Evolutionary conservation across 2,888 invertebrate species (phyloP).

Genomic region (Schizotus pectinicornis): DNA sequence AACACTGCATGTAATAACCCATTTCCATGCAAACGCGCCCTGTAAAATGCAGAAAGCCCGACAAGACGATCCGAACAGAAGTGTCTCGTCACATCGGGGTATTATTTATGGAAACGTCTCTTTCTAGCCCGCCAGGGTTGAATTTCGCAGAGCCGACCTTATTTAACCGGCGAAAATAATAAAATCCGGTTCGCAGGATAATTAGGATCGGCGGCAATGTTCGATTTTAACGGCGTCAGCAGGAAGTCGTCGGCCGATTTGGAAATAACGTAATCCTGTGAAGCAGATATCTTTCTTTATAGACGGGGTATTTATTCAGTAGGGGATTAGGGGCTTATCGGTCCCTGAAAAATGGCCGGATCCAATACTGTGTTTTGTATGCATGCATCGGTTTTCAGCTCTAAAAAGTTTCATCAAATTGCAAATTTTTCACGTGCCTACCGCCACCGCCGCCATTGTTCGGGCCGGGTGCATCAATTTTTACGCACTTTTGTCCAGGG

Average conservation of each 20-base stretch:
- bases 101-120: conserved; percentile 45
- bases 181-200: conserved; percentile 12
- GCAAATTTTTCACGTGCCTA: conserved; percentile 33
- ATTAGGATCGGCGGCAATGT: conserved; percentile 9
- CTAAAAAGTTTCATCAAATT: conserved; percentile 51
- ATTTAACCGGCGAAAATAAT: no score
- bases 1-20: conserved; percentile 60
- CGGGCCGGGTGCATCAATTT: conserved; percentile 8
- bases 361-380: conserved; percentile 52
- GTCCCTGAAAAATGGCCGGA: conserved; percentile 50
- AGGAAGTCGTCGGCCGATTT: conserved; percentile 41
- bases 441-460: conserved; percentile 17
- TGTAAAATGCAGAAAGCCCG: conserved; percentile 57
- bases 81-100: conserved; percentile 49
- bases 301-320: conserved; percentile 53
- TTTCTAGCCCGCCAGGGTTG: background rate
- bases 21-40: conserved; percentile 66
- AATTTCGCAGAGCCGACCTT: no score
- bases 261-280: conserved; percentile 51
- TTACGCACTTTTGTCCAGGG: background rate
- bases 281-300: conserved; percentile 53
- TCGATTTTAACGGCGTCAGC: conserved; percentile 13
- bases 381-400: conserved; percentile 41
- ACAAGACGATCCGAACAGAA: conserved; percentile 47
- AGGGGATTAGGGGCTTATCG: conserved; percentile 54